Percentiles rank a stretch among this genome's conserved stretches.
Evolutionary conservation across 2,113 vertebrate genomes (phyloP).

Genomic region (Erythrocercus mccallii): DNA sequence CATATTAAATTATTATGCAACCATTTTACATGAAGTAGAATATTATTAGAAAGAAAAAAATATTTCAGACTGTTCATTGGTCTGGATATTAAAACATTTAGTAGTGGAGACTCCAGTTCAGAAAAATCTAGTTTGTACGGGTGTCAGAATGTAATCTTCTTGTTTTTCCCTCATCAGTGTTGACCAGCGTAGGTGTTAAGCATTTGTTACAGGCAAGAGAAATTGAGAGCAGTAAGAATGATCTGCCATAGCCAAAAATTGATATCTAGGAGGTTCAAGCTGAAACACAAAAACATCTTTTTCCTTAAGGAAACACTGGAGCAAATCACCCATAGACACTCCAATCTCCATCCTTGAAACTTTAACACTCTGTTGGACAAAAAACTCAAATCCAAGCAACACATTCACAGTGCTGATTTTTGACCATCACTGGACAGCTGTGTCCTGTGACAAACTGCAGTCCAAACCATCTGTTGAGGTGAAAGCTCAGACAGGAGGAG

Average conservation of each 20-base stretch:
- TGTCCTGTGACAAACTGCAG: not conserved
- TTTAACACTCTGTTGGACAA: not conserved
- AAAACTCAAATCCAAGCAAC: not conserved
- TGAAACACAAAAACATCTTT: not conserved
- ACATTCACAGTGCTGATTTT: not conserved
- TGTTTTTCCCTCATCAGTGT: not conserved
- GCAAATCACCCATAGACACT: not conserved
- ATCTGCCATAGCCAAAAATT: not conserved
- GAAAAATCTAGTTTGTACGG: not conserved
- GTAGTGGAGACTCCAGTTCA: not conserved
- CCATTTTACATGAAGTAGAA: not conserved
- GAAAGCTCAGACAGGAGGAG: not conserved
- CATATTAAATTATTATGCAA: not conserved
- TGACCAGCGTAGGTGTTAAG: fast-evolving
- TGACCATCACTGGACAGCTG: not conserved
- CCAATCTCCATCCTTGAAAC: not conserved
- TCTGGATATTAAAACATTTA: not conserved
- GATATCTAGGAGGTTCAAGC: not conserved
- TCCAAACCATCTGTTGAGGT: not conserved
- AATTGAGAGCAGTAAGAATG: not conserved
- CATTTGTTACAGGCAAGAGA: not conserved
- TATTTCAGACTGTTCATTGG: not conserved
- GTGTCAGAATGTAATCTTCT: not conserved
- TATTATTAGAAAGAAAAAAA: not conserved
- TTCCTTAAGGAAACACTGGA: not conserved